Evolutionary conservation across 2,888 invertebrate species (phyloP).

Genomic region (Plagiodera versicolora): DNA sequence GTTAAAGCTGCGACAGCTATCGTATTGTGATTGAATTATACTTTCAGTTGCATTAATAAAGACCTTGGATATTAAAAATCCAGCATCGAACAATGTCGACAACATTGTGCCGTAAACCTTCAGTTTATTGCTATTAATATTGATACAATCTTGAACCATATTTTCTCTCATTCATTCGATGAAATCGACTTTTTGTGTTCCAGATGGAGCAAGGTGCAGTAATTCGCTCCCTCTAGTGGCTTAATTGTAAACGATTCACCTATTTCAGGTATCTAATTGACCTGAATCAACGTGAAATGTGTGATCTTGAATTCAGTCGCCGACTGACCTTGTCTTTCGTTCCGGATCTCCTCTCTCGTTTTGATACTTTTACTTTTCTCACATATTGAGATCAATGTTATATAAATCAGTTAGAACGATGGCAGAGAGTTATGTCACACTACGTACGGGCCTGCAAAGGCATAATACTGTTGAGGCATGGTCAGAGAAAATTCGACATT

Average conservation of each 20-base stretch:
- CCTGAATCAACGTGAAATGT: not conserved
- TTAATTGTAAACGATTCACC: too few species aligned
- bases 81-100: not conserved
- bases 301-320: constrained; percentile 15
- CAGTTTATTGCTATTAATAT: not conserved
- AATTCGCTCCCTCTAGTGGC: too few species aligned
- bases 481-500: not conserved
- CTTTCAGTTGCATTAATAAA: not conserved
- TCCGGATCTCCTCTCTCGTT: constrained; percentile 15
- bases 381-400: constrained; percentile 12
- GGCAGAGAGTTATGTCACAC: not conserved
- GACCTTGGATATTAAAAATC: not conserved
- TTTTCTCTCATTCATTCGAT: too few species aligned
- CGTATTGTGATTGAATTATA: not conserved
- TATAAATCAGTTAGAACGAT: constrained; percentile 3
- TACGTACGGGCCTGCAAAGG: not conserved
- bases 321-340: constrained; percentile 16
- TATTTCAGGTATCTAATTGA: too few species aligned
- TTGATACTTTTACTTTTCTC: constrained; percentile 16
- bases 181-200: too few species aligned
- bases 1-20: too few species aligned
- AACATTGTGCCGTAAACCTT: not conserved
- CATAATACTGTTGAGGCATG: not conserved
- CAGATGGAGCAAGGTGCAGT: too few species aligned
- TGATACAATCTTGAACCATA: not conserved